Percentiles rank a stretch among this genome's conserved stretches.
These are phyloP conservation scores for Microtus ochrogaster DNA, from an alignment of 2,113 vertebrate species.

Conservation along the genomic window DNA sequence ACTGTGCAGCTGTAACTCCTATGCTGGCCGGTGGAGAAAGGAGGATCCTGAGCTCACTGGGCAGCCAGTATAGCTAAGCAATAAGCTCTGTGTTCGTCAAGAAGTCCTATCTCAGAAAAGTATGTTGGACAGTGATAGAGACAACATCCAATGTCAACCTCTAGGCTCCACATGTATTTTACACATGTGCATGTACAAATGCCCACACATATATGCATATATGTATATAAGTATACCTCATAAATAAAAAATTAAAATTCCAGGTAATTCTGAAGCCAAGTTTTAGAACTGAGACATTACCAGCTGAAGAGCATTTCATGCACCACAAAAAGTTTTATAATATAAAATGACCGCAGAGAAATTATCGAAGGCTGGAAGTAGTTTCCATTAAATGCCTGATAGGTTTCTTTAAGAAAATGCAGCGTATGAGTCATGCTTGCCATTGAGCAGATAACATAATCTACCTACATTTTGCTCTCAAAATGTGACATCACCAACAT, in stretches of 20 bases:
- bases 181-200: not conserved
- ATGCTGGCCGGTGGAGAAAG: not conserved
- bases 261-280: not conserved
- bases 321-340: not conserved
- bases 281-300: not conserved
- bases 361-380: not conserved
- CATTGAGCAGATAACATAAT: constrained; percentile 17
- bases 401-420: not conserved
- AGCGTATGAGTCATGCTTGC: not conserved
- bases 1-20: not conserved
- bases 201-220: not conserved
- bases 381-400: constrained; percentile 37
- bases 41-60: not conserved
- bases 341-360: not conserved
- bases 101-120: not conserved
- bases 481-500: not conserved
- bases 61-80: too few species aligned
- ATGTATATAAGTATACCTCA: not conserved
- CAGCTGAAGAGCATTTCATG: not conserved
- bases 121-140: not conserved
- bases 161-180: too few species aligned
- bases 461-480: not conserved
- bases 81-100: not conserved
- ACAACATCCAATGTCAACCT: not conserved
- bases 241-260: not conserved